Evolutionary conservation across 2,888 invertebrate species (phyloP), one percentile per base, ranked within the genome.

Genomic region (Stenodera caucasica): DNA sequence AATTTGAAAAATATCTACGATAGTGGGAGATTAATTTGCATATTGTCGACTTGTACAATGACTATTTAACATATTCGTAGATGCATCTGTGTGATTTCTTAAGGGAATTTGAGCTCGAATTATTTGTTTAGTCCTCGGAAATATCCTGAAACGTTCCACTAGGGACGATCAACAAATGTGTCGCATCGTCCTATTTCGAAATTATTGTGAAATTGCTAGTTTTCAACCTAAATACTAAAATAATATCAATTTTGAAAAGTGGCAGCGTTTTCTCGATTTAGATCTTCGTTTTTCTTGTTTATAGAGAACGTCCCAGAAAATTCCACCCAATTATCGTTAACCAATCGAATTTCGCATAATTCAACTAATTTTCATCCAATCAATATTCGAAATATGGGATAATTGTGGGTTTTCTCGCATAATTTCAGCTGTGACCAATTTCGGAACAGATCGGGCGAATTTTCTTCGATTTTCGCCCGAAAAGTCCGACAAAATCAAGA

Each of bases 151-250:
- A 37, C 37, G 4, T 4, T 4, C 2, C 12, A 40, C 11, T 45
- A 6, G 18, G 45, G 45, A 45, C 45, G 18, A 11, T 21, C 21
- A 45, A 18, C 45, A 45, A 45, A 45, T 45, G 45, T 45, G 45
- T 45, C 45, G 21, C 45, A 40, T 40, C 37, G 37, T n/a, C n/a
- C n/a, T n/a, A n/a, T 40, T 40, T 40, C 37, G 37, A 40, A 40
- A 40, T 40, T 18, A 40, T 40, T 40, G 18, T 40, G 37, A 40
- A 40, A 40, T 40, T 40, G 37, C 37, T 40, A 40, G 37, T 40
- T 40, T 40, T 9, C 37, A 40, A 40, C 37, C 37, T 40, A 40
- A 40, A 40, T 40, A 40, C 37, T n/a, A n/a, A n/a, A 40, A 40
- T 18, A 40, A 40, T 40, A 40, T 40, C 37, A 40, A 40, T n/a